A percentile compares a stretch with the other conserved stretches of the same genome.
These are phyloP conservation scores for Dasysyrphus albostriatus DNA, from an alignment of 2,888 invertebrate species.

Conservation along the genomic window DNA sequence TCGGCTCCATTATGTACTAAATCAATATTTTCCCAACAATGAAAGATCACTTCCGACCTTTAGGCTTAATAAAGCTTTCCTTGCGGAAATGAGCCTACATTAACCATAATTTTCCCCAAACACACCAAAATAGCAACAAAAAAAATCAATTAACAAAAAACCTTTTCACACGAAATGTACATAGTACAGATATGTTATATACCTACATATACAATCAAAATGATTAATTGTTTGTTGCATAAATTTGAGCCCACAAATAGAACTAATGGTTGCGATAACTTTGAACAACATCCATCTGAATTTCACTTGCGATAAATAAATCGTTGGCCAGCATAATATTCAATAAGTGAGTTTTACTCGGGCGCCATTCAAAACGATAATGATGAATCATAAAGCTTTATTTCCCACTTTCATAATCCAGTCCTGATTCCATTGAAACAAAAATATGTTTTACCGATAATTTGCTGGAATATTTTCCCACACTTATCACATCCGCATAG, in stretches of 20 bases:
- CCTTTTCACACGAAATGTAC: constrained; percentile 4
- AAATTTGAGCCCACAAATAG: constrained; percentile 31
- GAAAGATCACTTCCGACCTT: constrained; percentile 17
- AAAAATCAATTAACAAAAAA: constrained; percentile 20
- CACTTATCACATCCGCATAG: not conserved
- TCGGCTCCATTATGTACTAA: not conserved
- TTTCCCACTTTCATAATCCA: constrained; percentile 35
- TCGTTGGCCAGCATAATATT: constrained; percentile 50
- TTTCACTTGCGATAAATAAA: constrained; percentile 57
- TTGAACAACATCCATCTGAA: constrained; percentile 52
- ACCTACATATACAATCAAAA: constrained; percentile 17
- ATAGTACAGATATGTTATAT: not conserved
- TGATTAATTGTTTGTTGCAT: constrained; percentile 53
- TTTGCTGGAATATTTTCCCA: constrained; percentile 41
- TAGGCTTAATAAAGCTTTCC: not conserved
- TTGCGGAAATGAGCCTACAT: constrained; percentile 11
- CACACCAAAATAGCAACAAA: not conserved
- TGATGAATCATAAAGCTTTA: constrained; percentile 36
- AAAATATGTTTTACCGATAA: constrained; percentile 53
- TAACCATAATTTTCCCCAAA: constrained; percentile 20
- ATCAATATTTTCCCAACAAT: constrained; percentile 2
- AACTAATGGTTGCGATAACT: constrained; percentile 57
- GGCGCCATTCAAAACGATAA: constrained; percentile 49
- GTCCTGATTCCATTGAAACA: constrained; percentile 9
- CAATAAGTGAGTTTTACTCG: constrained; percentile 12